Evolutionary conservation across 2,888 invertebrate species (phyloP).

Genomic region (Tipula confusa): DNA sequence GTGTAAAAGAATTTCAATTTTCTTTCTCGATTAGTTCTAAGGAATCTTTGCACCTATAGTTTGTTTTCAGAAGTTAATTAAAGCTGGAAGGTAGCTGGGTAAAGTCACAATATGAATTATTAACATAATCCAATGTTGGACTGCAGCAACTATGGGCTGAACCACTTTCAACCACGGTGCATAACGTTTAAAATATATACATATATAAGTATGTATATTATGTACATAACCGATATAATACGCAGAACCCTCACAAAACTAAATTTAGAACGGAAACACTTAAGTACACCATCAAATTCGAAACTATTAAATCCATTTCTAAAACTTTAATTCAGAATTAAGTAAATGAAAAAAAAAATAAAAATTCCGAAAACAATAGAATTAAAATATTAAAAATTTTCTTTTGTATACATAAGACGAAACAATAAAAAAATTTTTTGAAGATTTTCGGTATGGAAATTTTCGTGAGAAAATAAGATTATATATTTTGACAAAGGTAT

Average conservation of each 20-base stretch:
- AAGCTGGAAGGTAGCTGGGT: too few relatives aligned
- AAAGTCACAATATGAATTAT: too few relatives aligned
- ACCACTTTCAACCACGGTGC: too few relatives aligned
- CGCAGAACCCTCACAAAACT: background rate
- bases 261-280: background rate
- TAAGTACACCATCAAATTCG: background rate
- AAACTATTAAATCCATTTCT: background rate
- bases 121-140: too few relatives aligned
- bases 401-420: background rate
- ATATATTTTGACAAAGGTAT: slow-evolving; percentile 3
- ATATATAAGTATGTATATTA: too few relatives aligned
- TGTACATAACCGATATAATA: background rate
- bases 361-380: background rate
- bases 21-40: too few relatives aligned
- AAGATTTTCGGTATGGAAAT: background rate
- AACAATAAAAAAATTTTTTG: background rate
- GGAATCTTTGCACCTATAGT: too few relatives aligned
- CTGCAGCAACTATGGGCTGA: too few relatives aligned
- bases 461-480: slow-evolving; percentile 20
- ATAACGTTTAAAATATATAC: too few relatives aligned
- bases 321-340: background rate
- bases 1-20: too few relatives aligned
- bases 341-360: background rate
- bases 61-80: too few relatives aligned
- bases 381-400: slow-evolving; percentile 9